Evolutionary conservation across 2,797 vertebrate genomes (phyloP), one percentile per base, ranked within the genome.

Genomic region (Melanotaenia trifasciata): DNA sequence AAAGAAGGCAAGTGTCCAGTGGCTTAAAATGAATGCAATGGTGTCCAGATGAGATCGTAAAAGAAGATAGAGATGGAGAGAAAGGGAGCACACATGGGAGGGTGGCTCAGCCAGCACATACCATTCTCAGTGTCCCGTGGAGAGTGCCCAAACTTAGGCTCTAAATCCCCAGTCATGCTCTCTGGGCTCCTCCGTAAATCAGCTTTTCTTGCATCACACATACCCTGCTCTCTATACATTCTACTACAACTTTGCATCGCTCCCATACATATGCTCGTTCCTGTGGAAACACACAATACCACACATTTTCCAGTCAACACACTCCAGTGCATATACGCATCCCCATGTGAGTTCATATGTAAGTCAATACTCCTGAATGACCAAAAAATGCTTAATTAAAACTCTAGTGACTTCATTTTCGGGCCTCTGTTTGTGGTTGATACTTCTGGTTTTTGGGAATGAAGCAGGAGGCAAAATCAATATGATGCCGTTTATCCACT

Each of bases 61-160:
- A 70, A 66, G 24, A 18, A 43, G 53, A 36, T 64, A 59, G 70
- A 64, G 2, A 35, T 58, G 68, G 43, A 30, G 36, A 24, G 22
- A 54, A 16, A 45, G 36, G 51, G 35, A 45, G 36, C 61, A 61
- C 81, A 84, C 84, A 85, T 85, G 78, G 84, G 79, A 76, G 75
- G 76, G 80, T 67, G 62, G 58, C 69, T 63, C 60, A 76, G 83
- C 85, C 88, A 88, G 85, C 64, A 87, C 90, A 92, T 92, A 91
- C 87, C 87, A 91, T 91, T 91, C 90, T 83, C 77, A 82, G 78
- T 74, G 80, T 89, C 87, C 89, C 65, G 22, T 84, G 71, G 80
- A 88, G 76, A 85, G 79, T 75, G 84, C 81, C 81, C 87, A 83
- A 78, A 79, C 70, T 40, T 28, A 83, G 81, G 76, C 77, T 72